Evolutionary conservation across 2,888 invertebrate genomes (phyloP).

Genomic region (Drosophila algonquin): DNA sequence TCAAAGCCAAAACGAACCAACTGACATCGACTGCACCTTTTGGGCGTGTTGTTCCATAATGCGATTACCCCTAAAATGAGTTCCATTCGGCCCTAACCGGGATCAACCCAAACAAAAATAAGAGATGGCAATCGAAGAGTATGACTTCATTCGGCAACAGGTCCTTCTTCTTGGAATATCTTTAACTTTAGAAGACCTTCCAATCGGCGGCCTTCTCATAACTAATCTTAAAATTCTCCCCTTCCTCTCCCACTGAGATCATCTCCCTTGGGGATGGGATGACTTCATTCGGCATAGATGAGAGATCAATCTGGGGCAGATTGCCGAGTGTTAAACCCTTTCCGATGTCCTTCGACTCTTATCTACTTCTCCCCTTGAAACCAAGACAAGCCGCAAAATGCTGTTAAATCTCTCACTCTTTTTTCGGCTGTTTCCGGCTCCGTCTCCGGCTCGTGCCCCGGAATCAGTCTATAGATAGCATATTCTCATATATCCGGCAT

Average conservation of each 20-base stretch:
- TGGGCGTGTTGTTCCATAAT: slow-evolving; percentile 53
- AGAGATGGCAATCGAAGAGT: neutral
- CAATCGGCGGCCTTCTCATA: too few species aligned
- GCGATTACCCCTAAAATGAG: slow-evolving; percentile 19
- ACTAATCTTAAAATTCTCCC: neutral
- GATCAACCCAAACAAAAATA: neutral
- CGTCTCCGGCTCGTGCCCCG: neutral
- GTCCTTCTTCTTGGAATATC: too few species aligned
- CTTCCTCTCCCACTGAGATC: neutral
- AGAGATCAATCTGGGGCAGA: slow-evolving; percentile 28
- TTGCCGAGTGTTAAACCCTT: slow-evolving; percentile 20
- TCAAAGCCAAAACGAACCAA: slow-evolving; percentile 60
- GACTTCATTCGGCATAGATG: slow-evolving; percentile 23
- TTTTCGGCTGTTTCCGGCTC: slow-evolving; percentile 21
- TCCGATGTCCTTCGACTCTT: slow-evolving; percentile 2
- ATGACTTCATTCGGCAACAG: too few species aligned
- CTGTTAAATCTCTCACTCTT: slow-evolving; percentile 38
- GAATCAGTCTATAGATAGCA: slow-evolving; percentile 51
- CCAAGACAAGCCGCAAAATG: slow-evolving; percentile 44
- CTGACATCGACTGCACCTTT: slow-evolving; percentile 67
- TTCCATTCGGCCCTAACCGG: neutral
- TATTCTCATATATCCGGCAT: slow-evolving; percentile 76
- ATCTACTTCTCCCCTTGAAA: neutral
- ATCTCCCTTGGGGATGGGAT: neutral
- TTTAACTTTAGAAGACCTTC: too few species aligned